Conservation (phyloP, 2,797 vertebrate species). For the Orientallactaga sibirica region DNA sequence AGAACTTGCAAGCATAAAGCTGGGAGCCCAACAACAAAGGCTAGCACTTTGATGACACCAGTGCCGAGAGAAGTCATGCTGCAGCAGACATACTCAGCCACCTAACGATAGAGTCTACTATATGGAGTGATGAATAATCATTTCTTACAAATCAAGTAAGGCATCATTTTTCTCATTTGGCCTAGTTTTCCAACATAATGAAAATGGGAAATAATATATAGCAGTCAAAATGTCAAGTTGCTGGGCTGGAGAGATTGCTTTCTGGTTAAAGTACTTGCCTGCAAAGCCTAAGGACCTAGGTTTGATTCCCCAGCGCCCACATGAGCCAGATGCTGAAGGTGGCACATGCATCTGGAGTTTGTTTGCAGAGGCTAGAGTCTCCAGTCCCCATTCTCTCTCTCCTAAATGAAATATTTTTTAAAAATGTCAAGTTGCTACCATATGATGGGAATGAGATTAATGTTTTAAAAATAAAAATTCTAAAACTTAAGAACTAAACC, state of each 20-base stretch:
- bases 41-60: fast-evolving
- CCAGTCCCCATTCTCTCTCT: no score
- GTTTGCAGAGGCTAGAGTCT: no score
- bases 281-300: no score
- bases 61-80: neutral
- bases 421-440: neutral
- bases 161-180: neutral
- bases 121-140: neutral
- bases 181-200: neutral
- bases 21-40: neutral
- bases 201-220: neutral
- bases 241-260: no score
- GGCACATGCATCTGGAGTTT: no score
- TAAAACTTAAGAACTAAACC: neutral
- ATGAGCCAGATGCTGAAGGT: neutral
- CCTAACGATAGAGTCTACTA: fast-evolving
- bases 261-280: neutral
- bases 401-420: neutral
- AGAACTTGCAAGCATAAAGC: neutral
- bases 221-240: neutral
- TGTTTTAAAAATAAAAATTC: neutral
- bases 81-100: fast-evolving
- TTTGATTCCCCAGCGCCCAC: neutral
- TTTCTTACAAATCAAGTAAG: neutral
- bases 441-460: slow-evolving; percentile 12